phyloP scores from a whole-genome alignment of 2,797 vertebrate species.

The Danio choprae region DNA sequence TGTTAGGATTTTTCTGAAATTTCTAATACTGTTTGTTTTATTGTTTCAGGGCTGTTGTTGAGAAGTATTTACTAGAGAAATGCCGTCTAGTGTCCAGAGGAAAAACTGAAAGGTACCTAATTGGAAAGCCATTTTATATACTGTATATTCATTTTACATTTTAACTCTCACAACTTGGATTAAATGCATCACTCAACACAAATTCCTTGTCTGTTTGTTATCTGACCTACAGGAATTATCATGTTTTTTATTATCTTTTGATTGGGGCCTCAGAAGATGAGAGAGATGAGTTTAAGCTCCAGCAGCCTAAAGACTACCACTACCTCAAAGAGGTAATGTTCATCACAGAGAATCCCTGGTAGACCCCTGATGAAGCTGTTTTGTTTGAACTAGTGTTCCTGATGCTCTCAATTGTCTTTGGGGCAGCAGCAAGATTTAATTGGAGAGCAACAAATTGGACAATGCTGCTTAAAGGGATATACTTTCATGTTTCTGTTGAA shows the following conservation, averaged over 20 bases:
- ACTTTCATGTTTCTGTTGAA: too few relatives aligned
- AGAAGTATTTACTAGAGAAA: slow-evolving; percentile 96
- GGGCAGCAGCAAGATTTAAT: not conserved
- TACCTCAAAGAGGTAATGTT: slow-evolving; percentile 90
- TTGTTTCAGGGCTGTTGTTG: slow-evolving; percentile 86
- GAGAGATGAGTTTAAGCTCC: slow-evolving; percentile 86
- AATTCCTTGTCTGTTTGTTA: not conserved
- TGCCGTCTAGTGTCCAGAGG: slow-evolving; percentile 90
- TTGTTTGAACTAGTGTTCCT: not conserved
- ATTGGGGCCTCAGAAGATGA: slow-evolving; percentile 88
- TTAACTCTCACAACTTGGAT: not conserved
- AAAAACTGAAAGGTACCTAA: slow-evolving; percentile 86
- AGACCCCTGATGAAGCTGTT: not conserved
- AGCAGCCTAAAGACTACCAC: slow-evolving; percentile 89
- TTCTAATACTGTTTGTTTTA: slow-evolving; percentile 41
- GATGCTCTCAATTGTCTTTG: not conserved
- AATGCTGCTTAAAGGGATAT: not conserved
- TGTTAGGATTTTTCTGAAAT: not conserved
- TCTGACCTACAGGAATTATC: slow-evolving; percentile 87
- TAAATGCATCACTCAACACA: not conserved
- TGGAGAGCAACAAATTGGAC: not conserved
- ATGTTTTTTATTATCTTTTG: slow-evolving; percentile 97
- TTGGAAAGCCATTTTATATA: not conserved
- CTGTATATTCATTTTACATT: too few relatives aligned
- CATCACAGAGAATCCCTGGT: not conserved